Conservation (phyloP, 2,113 vertebrate genomes). For the Crotophaga sulcirostris region DNA sequence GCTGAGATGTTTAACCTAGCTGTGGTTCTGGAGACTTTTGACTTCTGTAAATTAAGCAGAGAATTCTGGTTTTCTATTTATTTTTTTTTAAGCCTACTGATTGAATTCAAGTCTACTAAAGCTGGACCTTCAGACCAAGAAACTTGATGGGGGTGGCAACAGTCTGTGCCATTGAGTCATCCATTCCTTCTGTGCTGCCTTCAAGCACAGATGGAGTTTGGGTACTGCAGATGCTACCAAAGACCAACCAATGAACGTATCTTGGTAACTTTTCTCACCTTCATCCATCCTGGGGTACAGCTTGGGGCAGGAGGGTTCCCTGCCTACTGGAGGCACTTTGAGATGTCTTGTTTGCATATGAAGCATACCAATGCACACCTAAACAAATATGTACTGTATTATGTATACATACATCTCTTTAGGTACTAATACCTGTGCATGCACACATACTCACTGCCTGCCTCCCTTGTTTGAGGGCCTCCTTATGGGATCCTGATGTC, state of each 20-base stretch:
- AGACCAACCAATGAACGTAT: not conserved
- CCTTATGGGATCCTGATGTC: not conserved
- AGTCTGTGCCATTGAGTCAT: not conserved
- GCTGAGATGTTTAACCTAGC: not conserved
- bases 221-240: not conserved
- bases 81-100: not conserved
- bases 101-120: not conserved
- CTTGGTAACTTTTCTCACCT: not conserved
- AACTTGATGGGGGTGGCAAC: not conserved
- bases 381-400: not conserved
- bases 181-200: not conserved
- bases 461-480: not conserved
- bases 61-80: not conserved
- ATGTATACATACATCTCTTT: rapidly evolving
- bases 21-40: not conserved
- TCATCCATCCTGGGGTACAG: rapidly evolving
- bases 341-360: not conserved
- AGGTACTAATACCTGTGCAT: rapidly evolving
- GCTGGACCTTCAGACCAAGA: not conserved
- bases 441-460: not conserved
- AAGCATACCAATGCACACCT: not conserved
- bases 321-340: not conserved
- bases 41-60: not conserved
- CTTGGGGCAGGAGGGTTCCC: not conserved
- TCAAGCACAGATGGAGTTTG: not conserved